Evolutionary conservation across 2,888 invertebrate species (phyloP).

Genomic region (Eledone cirrhosa): DNA sequence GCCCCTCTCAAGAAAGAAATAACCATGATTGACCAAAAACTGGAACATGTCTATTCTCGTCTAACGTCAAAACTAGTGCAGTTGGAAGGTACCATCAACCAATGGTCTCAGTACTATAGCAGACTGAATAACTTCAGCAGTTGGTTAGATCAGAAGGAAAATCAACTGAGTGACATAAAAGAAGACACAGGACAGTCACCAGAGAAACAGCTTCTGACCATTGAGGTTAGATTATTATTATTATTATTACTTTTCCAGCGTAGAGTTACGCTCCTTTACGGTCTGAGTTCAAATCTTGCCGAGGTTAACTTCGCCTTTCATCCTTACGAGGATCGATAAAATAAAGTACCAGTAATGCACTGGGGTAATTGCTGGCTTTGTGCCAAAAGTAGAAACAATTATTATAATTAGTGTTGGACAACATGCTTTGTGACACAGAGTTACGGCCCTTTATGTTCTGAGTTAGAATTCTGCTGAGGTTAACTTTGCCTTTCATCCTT

Average conservation of each 20-base stretch:
- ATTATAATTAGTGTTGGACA: no score
- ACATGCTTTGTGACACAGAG: no score
- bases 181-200: conserved; percentile 82
- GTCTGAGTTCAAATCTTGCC: no score
- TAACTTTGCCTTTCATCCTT: no score
- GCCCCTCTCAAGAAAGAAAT: conserved; percentile 57
- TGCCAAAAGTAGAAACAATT: no score
- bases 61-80: conserved; percentile 57
- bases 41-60: conserved; percentile 54
- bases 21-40: conserved; percentile 55
- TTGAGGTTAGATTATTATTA: conserved; percentile 48
- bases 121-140: conserved; percentile 79
- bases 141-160: conserved; percentile 83
- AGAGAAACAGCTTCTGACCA: conserved; percentile 76
- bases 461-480: no score
- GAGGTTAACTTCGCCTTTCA: no score
- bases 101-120: conserved; percentile 92
- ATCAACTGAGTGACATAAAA: conserved; percentile 83
- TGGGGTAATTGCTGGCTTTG: no score
- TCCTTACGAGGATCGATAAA: no score
- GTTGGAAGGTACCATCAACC: conserved; percentile 84
- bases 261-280: no score
- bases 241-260: background rate
- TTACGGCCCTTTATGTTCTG: no score
- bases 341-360: no score